Base-by-base conservation (phyloP, 30 jellyfish, hydroid and myxozoan species). In the Sanderia malayensis region DNA sequence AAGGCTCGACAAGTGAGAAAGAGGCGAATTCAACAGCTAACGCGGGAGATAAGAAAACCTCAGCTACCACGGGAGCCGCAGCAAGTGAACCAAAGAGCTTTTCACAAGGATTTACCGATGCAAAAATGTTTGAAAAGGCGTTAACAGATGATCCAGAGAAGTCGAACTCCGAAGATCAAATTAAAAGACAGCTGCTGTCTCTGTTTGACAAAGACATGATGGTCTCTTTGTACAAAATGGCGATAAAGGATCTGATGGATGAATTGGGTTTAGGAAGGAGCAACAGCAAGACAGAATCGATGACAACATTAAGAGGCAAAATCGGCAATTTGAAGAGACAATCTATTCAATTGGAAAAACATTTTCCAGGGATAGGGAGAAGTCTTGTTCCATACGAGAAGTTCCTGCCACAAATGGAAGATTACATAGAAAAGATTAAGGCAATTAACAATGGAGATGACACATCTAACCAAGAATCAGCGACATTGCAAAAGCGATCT, bases 171-270 rank as follows among this genome's bases (percentile, higher is more conserved):
- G 90, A 89, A 15, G 95, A 84, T 37, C 74, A 78, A 41, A 22
- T 92, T 17, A 74, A 72, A 67, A 85, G 71, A 81, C 92, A 83
- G 47, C 53, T 83, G 60, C 53, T 83, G 61, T 83, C 95, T 1
- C 49, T 85, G 86, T 92, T 92, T 66, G 95, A 92, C 60, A 92
- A 92, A 65, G 98, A 92, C 49, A 92, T 92, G 98, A 73, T 92
- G 95, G 92, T 92, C 15, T 92, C 98, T 8, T 70, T 92, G 25
- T 92, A 92, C 34, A 85, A 85, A 33, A 84, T 92, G 95, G 98
- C 98, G 11, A 82, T 92, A 9, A 73, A 80, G 49, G 95, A 92
- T 52, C 64, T 92, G 19, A 72, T 92, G 93, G 52, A 81, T 17
- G 98, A 92, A 65, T 71, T 92, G 23, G 96, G 92, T 7, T 74